Conservation (phyloP, 2,888 invertebrate species). For the Andricus quercusramuli region DNA sequence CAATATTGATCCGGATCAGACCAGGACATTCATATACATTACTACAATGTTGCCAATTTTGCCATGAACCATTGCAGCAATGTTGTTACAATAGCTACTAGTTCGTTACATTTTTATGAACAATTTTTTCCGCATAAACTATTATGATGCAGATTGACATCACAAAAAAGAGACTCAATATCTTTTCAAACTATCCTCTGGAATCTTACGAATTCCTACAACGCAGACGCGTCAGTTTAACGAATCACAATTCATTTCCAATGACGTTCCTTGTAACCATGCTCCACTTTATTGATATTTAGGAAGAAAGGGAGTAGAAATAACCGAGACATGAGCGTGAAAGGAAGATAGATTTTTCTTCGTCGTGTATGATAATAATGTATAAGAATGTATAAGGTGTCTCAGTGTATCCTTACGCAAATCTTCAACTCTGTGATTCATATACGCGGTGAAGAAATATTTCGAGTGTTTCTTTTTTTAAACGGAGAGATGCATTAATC, state of each 20-base stretch:
- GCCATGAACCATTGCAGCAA: too few species aligned
- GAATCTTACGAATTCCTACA: neutral
- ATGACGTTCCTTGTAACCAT: slow-evolving; percentile 61
- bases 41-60: too few species aligned
- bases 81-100: too few species aligned
- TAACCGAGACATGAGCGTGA: neutral
- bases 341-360: neutral
- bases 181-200: neutral
- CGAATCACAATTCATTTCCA: slow-evolving; percentile 48
- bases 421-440: too few species aligned
- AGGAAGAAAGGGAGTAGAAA: neutral
- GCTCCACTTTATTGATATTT: slow-evolving; percentile 76
- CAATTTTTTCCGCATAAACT: too few species aligned
- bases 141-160: too few species aligned
- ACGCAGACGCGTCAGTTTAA: slow-evolving; percentile 49
- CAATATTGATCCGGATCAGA: too few species aligned
- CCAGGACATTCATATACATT: too few species aligned
- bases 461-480: neutral
- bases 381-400: slow-evolving; percentile 1
- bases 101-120: too few species aligned
- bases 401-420: too few species aligned
- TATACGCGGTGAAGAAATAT: neutral
- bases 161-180: neutral
- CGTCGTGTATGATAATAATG: too few species aligned
- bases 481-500: neutral